Base-by-base conservation (phyloP, 1,140 invertebrate species). In the Eciton burchellii region DNA sequence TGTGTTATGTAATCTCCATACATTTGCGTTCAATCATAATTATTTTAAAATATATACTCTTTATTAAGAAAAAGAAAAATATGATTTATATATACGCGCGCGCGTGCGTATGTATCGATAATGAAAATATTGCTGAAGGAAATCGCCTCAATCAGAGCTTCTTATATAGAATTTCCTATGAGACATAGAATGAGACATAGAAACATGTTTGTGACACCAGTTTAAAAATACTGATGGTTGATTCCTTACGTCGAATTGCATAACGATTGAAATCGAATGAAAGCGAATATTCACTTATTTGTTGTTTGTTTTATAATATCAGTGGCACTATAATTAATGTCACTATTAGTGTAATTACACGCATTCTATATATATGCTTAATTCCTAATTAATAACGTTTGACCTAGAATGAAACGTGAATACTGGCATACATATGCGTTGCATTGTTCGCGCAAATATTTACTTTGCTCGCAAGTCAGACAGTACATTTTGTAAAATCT, bases 281-380 rank as follows among this genome's bases (percentile, higher is more conserved):
- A 77, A 56, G 21, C 21, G 74, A 68, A 68, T 79, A 70, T 79
- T 79, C 62, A 19, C 3, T 16, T 43, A 43, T 11, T 6, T 9
- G 35, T 21, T 70, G 63, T 79, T 79, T 79, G 41, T 47, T 79
- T 70, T 68, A 49, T 35, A 79, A 65, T 79, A 57, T 79, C 74
- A 68, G 74, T 56, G 65, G 24, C 63, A 68, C 68, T 68, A 68
- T 79, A 70, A 79, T 79, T 79, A 79, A 79, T 79, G 74, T 79
- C 63, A 49, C 74, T 79, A 79, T 79, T 79, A 79, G 49, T 79
- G 74, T 70, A 79, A 79, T 79, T 79, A 79, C 70, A 79, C 43
- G 41, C 49, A 19, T 56, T 68, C 74, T 79, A 68, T 70, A 45
- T 79, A 63, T 68, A 35, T 79, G 66, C 74, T 70, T 79, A 79